A percentile compares a stretch with the other conserved stretches of the same genome.
Evolutionary conservation across 2,113 vertebrate species (phyloP).

Genomic region (Casuarius casuarius): DNA sequence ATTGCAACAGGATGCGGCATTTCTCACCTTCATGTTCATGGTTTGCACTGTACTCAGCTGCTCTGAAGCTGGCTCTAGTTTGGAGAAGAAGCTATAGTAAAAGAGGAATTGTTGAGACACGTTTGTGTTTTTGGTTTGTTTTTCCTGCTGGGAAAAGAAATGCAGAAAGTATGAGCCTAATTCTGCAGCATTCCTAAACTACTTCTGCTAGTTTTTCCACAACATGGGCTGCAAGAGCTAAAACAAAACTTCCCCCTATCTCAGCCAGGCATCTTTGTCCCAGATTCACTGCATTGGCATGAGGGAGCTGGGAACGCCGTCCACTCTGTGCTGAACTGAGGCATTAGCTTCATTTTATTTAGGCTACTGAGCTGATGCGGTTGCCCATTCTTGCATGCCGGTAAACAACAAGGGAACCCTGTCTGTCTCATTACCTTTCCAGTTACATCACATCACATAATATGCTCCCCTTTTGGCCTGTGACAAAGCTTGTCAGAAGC

Average conservation of each 20-base stretch:
- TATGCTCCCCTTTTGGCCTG: neutral
- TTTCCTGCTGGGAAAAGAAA: neutral
- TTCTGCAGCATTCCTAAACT: neutral
- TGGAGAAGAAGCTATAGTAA: neutral
- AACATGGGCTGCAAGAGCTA: neutral
- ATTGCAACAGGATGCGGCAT: neutral
- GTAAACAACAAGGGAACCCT: neutral
- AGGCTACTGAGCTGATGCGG: neutral
- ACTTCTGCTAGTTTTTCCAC: neutral
- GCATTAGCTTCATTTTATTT: neutral
- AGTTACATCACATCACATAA: neutral
- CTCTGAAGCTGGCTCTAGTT: neutral
- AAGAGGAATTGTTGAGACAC: neutral
- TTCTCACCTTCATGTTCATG: neutral
- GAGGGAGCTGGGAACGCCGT: neutral
- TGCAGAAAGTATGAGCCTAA: neutral
- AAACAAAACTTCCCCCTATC: neutral
- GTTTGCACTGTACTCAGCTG: neutral
- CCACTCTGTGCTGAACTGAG: neutral
- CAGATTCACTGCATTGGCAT: accelerated
- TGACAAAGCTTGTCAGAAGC: neutral
- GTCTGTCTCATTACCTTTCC: neutral
- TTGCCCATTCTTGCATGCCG: neutral
- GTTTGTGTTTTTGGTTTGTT: too few relatives aligned
- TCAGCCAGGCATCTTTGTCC: neutral